A percentile compares a stretch with the other conserved stretches of the same genome.
Conservation (phyloP, 2,113 vertebrate genomes). For the Polypterus senegalus region DNA sequence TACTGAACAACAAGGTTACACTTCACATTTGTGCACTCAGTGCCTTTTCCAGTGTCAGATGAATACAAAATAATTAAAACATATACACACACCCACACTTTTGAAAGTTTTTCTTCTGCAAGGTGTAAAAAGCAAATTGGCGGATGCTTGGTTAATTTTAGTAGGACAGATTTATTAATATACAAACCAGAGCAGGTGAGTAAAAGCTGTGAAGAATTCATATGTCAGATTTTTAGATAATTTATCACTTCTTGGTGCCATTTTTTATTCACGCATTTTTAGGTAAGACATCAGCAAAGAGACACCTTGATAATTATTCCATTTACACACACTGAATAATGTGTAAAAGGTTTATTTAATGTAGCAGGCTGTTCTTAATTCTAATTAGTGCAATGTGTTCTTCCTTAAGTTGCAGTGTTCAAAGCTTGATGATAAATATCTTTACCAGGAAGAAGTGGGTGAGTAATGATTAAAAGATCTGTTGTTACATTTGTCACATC, state of each 20-base stretch:
- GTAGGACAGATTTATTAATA: too few relatives aligned
- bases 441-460: background rate
- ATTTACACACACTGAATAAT: background rate
- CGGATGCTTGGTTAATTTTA: too few relatives aligned
- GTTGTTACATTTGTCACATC: too few relatives aligned
- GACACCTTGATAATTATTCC: conserved; percentile 12
- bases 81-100: too few relatives aligned
- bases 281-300: conserved; percentile 9
- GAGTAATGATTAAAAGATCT: too few relatives aligned
- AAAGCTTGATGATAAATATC: conserved; percentile 2
- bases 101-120: too few relatives aligned
- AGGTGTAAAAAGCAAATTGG: too few relatives aligned
- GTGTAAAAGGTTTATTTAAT: conserved; percentile 13
- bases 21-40: too few relatives aligned
- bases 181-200: background rate
- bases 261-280: conserved; percentile 13
- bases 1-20: too few relatives aligned
- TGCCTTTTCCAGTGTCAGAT: too few relatives aligned
- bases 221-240: background rate
- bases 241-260: conserved; percentile 10
- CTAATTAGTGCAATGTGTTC: background rate
- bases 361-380: background rate
- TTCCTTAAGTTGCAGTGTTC: background rate
- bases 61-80: too few relatives aligned
- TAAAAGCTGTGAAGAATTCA: background rate